Base-by-base conservation (phyloP, 2,888 invertebrate species). In the Caenorhabditis sp. region DNA sequence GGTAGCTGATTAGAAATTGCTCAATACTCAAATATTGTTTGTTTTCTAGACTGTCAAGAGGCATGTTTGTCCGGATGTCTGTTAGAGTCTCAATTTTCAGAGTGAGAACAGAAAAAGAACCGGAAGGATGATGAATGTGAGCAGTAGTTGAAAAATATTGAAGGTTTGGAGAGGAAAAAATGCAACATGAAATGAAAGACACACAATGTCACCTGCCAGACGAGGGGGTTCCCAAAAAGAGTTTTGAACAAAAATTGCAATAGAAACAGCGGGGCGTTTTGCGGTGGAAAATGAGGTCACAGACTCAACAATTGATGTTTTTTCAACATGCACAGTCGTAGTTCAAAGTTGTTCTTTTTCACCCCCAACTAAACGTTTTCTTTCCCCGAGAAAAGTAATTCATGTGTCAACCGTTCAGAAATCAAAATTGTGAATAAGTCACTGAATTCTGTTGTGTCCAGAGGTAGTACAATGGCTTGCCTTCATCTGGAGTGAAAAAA, bases 371-470 rank as follows among this genome's bases (percentile, higher is more conserved):
- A 44, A 63, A 28, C 24, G 26, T 19, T 22, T 38, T 38, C 7
- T 12, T 38, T 10, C n/a, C 24, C 41, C 61, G 7, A 22, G 22
- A 19, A 61, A 35, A 63, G 51, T 66, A 49, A 49, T 68, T 54
- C 68, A 26, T 54, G n/a, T n/a, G 54, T 28, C 68, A 68, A 68
- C 68, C 54, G 63, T 54, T 66, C 68, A 59, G 68, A 49, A 69
- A 69, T 47, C 68, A 68, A 68, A 68, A 61, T 6, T 41, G 38
- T 70, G 58, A 68, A 47, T 64, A 64, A 74, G 74, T 64, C 74
- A 64, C 63, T 38, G 12, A 64, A 28, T 16, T 66, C 22, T 24
- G 19, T 41, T 19, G n/a, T n/a, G 35, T 61, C 61, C 24, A n/a
- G 22, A 19, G 19, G 14, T 44, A 59, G 6, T 49, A 61, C 73